Percentiles rank a stretch among this genome's conserved stretches.
Conservation (phyloP, 2,888 invertebrate species). For the Ametastegia equiseti region DNA sequence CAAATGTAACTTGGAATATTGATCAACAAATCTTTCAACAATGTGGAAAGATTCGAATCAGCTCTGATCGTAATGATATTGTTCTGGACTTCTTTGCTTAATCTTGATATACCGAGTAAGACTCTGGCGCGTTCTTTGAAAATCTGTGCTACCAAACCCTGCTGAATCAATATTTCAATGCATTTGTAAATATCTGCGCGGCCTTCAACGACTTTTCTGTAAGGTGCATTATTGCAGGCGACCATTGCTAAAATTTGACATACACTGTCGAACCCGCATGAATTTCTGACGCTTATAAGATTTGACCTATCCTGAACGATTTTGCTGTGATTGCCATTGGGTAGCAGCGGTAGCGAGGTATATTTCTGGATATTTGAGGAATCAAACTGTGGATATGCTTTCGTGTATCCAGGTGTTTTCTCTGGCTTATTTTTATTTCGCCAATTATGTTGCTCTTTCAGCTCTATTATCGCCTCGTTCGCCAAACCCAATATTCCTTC, state of each 20-base stretch:
- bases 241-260: slow-evolving; percentile 27
- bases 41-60: background rate
- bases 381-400: background rate
- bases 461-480: slow-evolving; percentile 12
- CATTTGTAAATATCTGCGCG: background rate
- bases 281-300: background rate
- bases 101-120: background rate
- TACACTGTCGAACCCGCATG: slow-evolving; percentile 9
- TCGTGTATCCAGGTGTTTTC: slow-evolving; percentile 14
- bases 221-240: background rate
- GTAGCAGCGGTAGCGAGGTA: background rate
- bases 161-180: background rate
- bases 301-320: background rate
- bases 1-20: slow-evolving; percentile 5
- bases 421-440: background rate
- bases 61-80: background rate
- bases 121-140: slow-evolving; percentile 2
- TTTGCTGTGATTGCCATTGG: background rate
- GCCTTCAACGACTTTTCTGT: background rate
- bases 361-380: background rate
- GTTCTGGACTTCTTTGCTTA: background rate
- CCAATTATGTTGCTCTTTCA: slow-evolving; percentile 22
- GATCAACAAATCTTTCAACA: slow-evolving; percentile 6
- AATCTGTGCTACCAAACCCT: slow-evolving; percentile 13
- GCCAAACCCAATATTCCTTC: background rate